These are phyloP conservation scores for Drosophila chauvacae DNA, from an alignment of 1,140 invertebrate genomes.

Conservation along the genomic window DNA sequence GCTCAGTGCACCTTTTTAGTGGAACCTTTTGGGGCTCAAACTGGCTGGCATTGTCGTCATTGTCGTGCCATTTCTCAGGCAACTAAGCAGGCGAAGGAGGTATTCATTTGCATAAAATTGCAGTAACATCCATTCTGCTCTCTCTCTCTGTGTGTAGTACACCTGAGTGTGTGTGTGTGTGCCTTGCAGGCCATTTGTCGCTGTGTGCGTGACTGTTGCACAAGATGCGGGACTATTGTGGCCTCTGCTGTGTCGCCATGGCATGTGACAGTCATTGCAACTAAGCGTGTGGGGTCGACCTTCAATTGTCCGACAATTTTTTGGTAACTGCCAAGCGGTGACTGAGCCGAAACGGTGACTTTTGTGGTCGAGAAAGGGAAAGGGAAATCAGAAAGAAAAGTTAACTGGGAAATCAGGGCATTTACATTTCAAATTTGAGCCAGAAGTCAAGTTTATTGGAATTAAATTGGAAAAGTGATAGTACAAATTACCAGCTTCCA, in stretches of 20 bases:
- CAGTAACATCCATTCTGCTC: conserved; percentile 32
- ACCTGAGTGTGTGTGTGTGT: not conserved
- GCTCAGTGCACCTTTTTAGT: conserved; percentile 4
- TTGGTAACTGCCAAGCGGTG: conserved; percentile 21
- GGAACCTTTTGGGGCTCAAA: not conserved
- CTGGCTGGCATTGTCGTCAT: conserved; percentile 24
- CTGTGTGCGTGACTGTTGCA: conserved; percentile 45
- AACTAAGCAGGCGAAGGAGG: conserved; percentile 38
- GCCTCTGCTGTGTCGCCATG: not conserved
- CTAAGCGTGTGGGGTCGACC: conserved; percentile 20
- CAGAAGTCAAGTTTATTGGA: not conserved
- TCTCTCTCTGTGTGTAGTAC: not conserved
- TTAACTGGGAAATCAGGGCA: not conserved
- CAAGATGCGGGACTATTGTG: conserved; percentile 26
- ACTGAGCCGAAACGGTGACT: conserved; percentile 16
- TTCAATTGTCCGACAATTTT: conserved; percentile 36
- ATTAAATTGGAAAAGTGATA: not conserved
- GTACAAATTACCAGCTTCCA: not conserved
- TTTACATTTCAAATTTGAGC: not conserved
- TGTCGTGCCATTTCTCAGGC: conserved; percentile 43
- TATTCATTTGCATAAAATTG: conserved; percentile 47
- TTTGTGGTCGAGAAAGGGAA: not conserved
- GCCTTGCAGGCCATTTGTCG: not conserved
- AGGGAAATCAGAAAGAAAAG: not conserved
- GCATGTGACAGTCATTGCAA: conserved; percentile 38